A percentile compares a stretch with the other conserved stretches of the same genome.
Evolutionary conservation across 1,140 invertebrate species (phyloP).

Genomic region (Dryas iulia): DNA sequence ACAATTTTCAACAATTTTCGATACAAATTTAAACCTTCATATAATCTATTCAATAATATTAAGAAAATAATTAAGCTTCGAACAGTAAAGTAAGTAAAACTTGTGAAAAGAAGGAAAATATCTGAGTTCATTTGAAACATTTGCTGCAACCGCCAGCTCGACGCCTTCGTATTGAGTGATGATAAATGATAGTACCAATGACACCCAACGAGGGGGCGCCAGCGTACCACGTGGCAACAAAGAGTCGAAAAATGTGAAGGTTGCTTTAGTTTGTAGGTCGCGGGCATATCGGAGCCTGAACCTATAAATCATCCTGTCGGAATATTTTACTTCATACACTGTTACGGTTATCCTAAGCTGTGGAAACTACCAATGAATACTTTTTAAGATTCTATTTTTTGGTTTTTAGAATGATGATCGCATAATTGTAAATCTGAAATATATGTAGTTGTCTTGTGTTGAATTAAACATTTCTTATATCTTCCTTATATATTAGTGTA

Average conservation of each 20-base stretch:
- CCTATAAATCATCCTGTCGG: constrained; percentile 72
- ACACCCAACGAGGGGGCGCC: constrained; percentile 68
- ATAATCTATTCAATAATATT: background rate
- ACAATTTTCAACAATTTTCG: too few relatives aligned
- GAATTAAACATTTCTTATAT: too few relatives aligned
- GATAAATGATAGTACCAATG: constrained; percentile 72
- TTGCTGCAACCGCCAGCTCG: constrained; percentile 62
- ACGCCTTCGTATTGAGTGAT: constrained; percentile 75
- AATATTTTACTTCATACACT: constrained; percentile 64
- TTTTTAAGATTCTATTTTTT: background rate
- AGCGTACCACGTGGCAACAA: constrained; percentile 73
- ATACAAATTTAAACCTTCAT: too few relatives aligned
- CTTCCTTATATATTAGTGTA: too few relatives aligned
- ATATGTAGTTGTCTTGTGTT: too few relatives aligned
- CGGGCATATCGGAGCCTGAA: constrained; percentile 67
- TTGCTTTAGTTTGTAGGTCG: constrained; percentile 78
- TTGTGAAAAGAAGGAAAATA: background rate
- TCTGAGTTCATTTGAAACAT: constrained; percentile 32
- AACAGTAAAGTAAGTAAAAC: background rate
- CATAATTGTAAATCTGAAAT: background rate
- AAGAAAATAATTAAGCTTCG: background rate
- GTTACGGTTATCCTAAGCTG: constrained; percentile 19
- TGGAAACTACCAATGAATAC: background rate
- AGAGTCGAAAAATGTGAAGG: constrained; percentile 76
- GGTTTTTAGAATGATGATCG: background rate